Evolutionary conservation across 2,113 vertebrate species (phyloP), one percentile per base, ranked within the genome.

Genomic region (Machaerirhynchus nigripectus): DNA sequence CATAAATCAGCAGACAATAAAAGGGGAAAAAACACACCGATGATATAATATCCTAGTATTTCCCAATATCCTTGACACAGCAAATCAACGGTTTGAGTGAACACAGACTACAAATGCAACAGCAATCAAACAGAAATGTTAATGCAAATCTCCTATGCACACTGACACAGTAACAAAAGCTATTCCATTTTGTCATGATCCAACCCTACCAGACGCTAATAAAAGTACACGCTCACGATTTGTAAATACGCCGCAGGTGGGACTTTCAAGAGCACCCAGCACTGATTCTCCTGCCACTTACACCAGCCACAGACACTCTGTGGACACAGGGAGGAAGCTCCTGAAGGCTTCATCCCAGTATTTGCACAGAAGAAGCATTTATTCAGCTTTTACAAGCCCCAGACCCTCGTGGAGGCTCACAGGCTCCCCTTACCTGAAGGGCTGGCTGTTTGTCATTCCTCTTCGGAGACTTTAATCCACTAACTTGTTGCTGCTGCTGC

Each of bases 381-480:
- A 39, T 23, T 37, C 50, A 59, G 46, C 10, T 82, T 85, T 74
- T 19, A 49, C 16, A 73, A 84, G 21, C 37, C 55, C 22, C 49
- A 47, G 27, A 13, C 40, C 31, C 76, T 20, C 59, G 14, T 0
- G 0, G 30, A 59, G 27, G 37, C 49, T 37, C 50, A 6, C 2
- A 10, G 52, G n/a, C 23, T 65, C 26, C 42, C 49, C 81, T 93
- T 98, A 99, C 99, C 99, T 99, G 99, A 83, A 99, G 98, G 90
- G 97, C 98, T 93, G 98, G 98, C 94, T 98, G 99, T 92, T 99
- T 99, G 96, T 99, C 99, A 97, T 97, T 99, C 98, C 97, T 98
- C 98, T 99, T 99, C 30, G 99, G 99, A 93, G 99, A 99, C 97
- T 99, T 99, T 97, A 98, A 95, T 85, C 98, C 98, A 87, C 98